These are phyloP conservation scores for Cremastobaeus sp. DNA, from an alignment of 2,888 invertebrate genomes.

Conservation along the genomic window DNA sequence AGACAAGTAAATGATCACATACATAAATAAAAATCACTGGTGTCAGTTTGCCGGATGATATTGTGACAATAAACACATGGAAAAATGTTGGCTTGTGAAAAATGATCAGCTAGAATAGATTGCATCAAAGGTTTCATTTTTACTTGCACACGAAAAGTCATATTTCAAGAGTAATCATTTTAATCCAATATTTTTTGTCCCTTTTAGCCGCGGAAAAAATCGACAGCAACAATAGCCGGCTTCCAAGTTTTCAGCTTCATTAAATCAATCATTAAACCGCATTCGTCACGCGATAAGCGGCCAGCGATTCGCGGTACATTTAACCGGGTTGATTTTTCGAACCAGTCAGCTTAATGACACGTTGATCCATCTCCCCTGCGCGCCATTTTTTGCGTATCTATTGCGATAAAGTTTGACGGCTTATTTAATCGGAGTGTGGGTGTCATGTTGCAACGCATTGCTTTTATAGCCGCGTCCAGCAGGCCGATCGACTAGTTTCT, in stretches of 20 bases:
- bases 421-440: conserved; percentile 74
- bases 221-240: conserved; percentile 22
- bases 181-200: conserved; percentile 22
- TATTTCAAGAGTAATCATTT: neutral
- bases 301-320: conserved; percentile 40
- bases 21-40: too few species aligned
- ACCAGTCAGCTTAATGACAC: conserved; percentile 47
- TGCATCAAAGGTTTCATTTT: too few species aligned
- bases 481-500: conserved; percentile 46
- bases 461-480: conserved; percentile 68
- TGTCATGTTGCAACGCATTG: conserved; percentile 75
- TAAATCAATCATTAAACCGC: conserved; percentile 52
- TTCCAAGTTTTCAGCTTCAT: conserved; percentile 45
- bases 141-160: neutral
- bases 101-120: too few species aligned
- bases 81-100: neutral
- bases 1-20: too few species aligned
- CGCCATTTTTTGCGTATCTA: conserved; percentile 38
- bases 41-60: too few species aligned
- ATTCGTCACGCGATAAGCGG: conserved; percentile 54
- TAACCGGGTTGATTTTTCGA: conserved; percentile 43
- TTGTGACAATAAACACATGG: too few species aligned
- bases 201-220: neutral
- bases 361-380: conserved; percentile 46
- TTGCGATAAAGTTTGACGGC: conserved; percentile 56